Percentiles rank a stretch among this genome's conserved stretches.
phyloP scores from a whole-genome alignment of 2,113 vertebrate genomes.

The Atherinomorus stipes region DNA sequence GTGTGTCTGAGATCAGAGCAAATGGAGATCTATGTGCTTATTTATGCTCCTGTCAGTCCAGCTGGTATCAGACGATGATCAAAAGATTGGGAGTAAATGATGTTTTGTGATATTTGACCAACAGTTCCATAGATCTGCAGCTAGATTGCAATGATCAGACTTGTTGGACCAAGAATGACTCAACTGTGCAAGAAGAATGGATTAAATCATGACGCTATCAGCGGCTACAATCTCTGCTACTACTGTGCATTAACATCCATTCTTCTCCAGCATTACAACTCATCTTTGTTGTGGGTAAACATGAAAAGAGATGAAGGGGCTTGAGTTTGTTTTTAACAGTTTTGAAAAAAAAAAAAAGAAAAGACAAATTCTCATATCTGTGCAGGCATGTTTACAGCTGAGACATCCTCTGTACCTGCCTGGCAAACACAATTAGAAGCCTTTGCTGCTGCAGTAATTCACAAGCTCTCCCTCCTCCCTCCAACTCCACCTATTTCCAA shows the following conservation, averaged over 20 bases:
- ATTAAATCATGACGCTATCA: constrained; percentile 18
- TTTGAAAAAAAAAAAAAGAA: no score
- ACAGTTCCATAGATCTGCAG: background rate
- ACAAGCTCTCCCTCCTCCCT: no score
- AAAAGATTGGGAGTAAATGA: constrained; percentile 22
- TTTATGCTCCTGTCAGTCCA: constrained; percentile 24
- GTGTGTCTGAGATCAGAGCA: constrained; percentile 12
- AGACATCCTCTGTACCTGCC: no score
- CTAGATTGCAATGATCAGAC: background rate
- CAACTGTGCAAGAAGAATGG: background rate
- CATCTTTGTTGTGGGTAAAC: no score
- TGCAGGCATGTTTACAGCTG: no score
- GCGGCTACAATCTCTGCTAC: background rate
- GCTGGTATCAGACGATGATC: constrained; percentile 45
- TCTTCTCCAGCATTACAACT: no score
- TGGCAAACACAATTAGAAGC: no score
- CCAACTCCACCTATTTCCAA: no score
- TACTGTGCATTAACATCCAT: constrained; percentile 9
- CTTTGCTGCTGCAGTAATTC: no score
- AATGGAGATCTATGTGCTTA: background rate
- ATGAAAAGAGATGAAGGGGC: no score
- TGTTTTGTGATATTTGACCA: constrained; percentile 20
- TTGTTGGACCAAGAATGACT: constrained; percentile 22
- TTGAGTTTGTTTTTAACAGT: no score
- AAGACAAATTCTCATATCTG: no score